Conservation (phyloP, 1,140 invertebrate species). For the Homalodisca vitripennis region DNA sequence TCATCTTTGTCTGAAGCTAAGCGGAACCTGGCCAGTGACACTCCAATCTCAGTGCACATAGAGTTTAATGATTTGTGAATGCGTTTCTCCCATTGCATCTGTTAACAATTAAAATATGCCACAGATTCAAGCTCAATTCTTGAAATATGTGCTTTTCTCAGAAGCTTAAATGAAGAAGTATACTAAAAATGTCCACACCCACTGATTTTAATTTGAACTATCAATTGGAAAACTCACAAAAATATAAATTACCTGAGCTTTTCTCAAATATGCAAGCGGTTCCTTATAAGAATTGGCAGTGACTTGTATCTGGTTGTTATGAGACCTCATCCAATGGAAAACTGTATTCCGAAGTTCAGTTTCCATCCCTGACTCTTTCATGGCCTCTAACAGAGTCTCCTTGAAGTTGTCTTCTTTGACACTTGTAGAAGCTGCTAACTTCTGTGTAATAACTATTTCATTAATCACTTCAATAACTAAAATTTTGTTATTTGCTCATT, state of each 20-base stretch:
- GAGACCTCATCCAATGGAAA: conserved; percentile 71
- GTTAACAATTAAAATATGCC: too few species aligned
- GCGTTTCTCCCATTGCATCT: conserved; percentile 88
- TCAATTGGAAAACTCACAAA: background rate
- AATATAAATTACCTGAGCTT: conserved; percentile 61
- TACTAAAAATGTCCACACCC: background rate
- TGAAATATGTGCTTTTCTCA: too few species aligned
- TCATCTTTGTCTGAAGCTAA: conserved; percentile 78
- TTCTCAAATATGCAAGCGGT: conserved; percentile 66
- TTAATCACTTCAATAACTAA: too few species aligned
- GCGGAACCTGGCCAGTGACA: conserved; percentile 72
- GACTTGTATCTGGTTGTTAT: conserved; percentile 38
- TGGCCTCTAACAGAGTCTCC: conserved; percentile 65
- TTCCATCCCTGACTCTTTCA: conserved; percentile 73
- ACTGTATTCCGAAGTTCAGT: conserved; percentile 78
- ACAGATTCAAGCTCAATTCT: too few species aligned
- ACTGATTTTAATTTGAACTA: background rate
- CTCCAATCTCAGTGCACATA: conserved; percentile 87
- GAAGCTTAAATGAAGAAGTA: background rate
- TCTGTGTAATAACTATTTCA: too few species aligned
- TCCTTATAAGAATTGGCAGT: conserved; percentile 45
- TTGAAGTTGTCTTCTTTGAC: conserved; percentile 76
- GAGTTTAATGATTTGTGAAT: conserved; percentile 94
- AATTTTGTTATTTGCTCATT: too few species aligned
- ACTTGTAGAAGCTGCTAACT: conserved; percentile 66